Evolutionary conservation across 2,888 invertebrate species (phyloP).

Genomic region (Meloe dianella): DNA sequence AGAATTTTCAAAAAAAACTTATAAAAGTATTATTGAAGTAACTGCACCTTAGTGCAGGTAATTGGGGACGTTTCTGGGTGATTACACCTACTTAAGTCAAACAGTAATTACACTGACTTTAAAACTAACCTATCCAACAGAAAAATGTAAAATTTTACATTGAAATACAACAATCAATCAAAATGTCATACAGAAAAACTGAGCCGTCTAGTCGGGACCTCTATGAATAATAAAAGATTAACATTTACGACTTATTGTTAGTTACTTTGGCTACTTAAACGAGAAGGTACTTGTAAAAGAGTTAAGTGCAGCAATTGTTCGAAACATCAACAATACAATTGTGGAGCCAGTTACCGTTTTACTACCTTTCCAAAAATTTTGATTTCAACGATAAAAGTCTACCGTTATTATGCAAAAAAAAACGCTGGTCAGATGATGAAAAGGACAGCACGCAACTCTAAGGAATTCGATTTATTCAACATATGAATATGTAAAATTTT

Average conservation of each 20-base stretch:
- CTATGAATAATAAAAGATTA: background rate
- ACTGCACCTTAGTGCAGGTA: conserved; percentile 1
- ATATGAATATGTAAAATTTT: background rate
- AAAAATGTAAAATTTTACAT: background rate
- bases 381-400: background rate
- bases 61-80: conserved; percentile 1
- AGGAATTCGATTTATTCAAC: background rate
- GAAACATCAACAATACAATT: background rate
- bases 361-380: conserved; percentile 1
- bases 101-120: background rate
- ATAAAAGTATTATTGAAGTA: background rate
- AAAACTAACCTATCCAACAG: background rate
- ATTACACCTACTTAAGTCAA: conserved; percentile 4
- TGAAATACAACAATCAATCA: background rate
- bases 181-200: background rate
- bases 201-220: background rate
- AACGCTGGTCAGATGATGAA: background rate
- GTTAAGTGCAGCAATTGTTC: background rate
- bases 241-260: background rate
- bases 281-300: too few species aligned
- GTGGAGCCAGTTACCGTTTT: background rate
- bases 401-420: conserved; percentile 12
- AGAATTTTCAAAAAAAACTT: background rate
- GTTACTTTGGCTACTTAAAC: background rate
- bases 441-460: background rate